phyloP scores from a whole-genome alignment of 2,888 invertebrate genomes.

The Drosophila seclusa region DNA sequence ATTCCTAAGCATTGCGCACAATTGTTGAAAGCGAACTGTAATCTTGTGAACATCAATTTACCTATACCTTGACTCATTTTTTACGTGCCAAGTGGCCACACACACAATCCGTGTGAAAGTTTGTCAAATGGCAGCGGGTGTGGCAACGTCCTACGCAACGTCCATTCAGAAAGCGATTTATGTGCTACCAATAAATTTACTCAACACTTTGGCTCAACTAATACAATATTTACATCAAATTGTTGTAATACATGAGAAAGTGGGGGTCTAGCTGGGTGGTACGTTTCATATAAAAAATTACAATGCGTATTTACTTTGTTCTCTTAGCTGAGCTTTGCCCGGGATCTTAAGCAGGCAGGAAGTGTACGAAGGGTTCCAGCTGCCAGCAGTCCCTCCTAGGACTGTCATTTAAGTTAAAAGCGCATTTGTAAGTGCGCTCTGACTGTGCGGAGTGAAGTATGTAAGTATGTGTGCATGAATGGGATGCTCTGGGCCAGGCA shows the following conservation, averaged over 20 bases:
- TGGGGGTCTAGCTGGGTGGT: not conserved
- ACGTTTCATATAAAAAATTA: constrained; percentile 62
- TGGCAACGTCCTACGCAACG: constrained; percentile 34
- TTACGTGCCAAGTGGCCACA: constrained; percentile 19
- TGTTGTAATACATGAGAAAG: constrained; percentile 52
- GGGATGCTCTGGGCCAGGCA: constrained; percentile 16
- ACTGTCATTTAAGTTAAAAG: constrained; percentile 77
- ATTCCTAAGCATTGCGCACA: not conserved
- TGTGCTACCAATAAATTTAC: constrained; percentile 78
- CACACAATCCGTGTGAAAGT: constrained; percentile 13
- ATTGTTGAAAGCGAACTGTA: not conserved
- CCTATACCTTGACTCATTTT: constrained; percentile 28
- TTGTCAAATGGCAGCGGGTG: constrained; percentile 23
- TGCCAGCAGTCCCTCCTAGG: constrained; percentile 27
- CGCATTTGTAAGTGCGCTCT: constrained; percentile 70
- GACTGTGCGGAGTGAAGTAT: constrained; percentile 29
- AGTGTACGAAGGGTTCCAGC: constrained; percentile 21
- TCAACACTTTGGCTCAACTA: constrained; percentile 76
- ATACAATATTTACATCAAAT: constrained; percentile 80
- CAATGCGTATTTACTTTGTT: constrained; percentile 59
- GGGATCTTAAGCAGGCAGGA: constrained; percentile 20
- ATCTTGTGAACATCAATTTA: constrained; percentile 19
- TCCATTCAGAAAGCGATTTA: constrained; percentile 65
- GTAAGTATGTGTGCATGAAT: constrained; percentile 3
- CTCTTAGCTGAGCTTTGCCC: constrained; percentile 40